Conservation (phyloP, 2,797 vertebrate species). For the Anolis apletophallus region DNA sequence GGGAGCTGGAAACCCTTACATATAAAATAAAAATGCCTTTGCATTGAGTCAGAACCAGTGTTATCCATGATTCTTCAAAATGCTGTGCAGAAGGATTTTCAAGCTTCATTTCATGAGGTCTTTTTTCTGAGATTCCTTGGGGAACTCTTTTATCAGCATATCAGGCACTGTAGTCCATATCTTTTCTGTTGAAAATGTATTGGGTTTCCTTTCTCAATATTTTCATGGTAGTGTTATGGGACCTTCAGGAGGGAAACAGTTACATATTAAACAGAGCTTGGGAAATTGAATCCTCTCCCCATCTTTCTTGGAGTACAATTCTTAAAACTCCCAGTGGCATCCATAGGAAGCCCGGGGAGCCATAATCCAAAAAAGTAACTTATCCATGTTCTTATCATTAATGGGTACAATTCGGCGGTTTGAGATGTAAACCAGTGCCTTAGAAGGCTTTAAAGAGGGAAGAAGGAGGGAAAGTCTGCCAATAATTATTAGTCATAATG, state of each 20-base stretch:
- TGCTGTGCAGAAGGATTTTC: neutral
- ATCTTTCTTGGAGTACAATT: too few relatives aligned
- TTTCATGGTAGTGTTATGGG: neutral
- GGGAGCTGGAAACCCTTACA: neutral
- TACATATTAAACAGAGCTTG: too few relatives aligned
- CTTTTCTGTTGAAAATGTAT: neutral
- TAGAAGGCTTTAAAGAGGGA: neutral
- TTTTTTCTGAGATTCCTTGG: neutral
- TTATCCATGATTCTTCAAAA: neutral
- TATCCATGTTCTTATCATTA: neutral
- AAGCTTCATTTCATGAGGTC: neutral
- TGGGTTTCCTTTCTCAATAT: neutral
- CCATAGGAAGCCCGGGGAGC: too few relatives aligned
- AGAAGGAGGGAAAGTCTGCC: neutral
- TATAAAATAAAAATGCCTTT: neutral
- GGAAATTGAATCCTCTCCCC: too few relatives aligned
- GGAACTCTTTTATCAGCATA: neutral
- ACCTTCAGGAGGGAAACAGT: too few relatives aligned
- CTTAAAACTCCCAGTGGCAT: too few relatives aligned
- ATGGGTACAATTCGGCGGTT: neutral
- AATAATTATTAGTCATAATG: neutral
- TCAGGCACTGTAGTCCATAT: neutral
- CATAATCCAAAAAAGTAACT: neutral
- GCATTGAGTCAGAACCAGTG: too few relatives aligned
- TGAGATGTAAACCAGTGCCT: neutral